Conservation (phyloP, 2,797 vertebrate genomes). For the Hirundo rustica region DNA sequence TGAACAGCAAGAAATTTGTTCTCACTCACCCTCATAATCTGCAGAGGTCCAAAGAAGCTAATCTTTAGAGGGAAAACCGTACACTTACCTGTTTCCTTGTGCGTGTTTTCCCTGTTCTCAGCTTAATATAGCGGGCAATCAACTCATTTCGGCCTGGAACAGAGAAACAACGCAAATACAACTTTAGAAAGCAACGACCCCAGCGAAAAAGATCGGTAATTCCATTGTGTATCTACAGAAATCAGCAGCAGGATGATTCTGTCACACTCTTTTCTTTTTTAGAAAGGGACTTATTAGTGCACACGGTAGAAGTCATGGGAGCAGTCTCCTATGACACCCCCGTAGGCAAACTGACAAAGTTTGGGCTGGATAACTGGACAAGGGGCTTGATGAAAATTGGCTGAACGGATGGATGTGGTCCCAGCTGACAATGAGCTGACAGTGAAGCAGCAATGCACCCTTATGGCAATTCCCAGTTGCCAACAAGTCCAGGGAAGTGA, state of each 20-base stretch:
- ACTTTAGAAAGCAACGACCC: not conserved
- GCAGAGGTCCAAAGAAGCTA: not conserved
- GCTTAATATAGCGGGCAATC: slow-evolving; percentile 82
- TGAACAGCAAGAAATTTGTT: not conserved
- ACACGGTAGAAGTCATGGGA: not conserved
- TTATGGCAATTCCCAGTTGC: not conserved
- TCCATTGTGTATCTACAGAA: not conserved
- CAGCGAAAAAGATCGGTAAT: not conserved
- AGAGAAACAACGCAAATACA: not conserved
- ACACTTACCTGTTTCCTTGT: slow-evolving; percentile 79
- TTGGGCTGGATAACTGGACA: not conserved
- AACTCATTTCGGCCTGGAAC: slow-evolving; percentile 79
- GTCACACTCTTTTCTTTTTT: not conserved
- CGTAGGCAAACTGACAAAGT: not conserved
- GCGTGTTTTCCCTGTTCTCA: slow-evolving; percentile 82
- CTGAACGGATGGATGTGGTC: not conserved
- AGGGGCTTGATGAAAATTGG: not conserved
- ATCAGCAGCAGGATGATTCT: not conserved
- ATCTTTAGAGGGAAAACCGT: not conserved
- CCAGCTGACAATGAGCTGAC: not conserved
- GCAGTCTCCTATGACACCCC: not conserved
- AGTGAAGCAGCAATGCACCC: not conserved
- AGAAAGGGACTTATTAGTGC: not conserved
- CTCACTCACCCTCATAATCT: not conserved
- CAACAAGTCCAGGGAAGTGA: not conserved